A percentile compares a stretch with the other conserved stretches of the same genome.
phyloP scores from a whole-genome alignment of 2,113 vertebrate species.

The Tenrec ecaudatus region DNA sequence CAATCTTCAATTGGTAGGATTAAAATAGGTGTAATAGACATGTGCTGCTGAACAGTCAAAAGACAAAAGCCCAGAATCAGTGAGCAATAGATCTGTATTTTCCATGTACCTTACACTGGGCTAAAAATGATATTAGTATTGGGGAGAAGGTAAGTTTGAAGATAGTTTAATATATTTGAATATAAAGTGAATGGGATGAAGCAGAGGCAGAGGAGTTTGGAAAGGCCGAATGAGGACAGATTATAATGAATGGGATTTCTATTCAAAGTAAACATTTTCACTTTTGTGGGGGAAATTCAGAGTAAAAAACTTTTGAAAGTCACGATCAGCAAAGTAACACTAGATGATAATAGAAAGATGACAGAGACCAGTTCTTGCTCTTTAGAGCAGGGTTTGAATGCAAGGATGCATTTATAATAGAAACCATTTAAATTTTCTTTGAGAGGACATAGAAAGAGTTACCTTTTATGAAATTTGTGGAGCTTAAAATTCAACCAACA shows the following conservation, averaged over 20 bases:
- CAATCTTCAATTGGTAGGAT: background rate
- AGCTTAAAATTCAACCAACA: conserved; percentile 75
- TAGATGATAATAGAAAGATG: conserved; percentile 56
- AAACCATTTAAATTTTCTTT: conserved; percentile 67
- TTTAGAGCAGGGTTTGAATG: conserved; percentile 70
- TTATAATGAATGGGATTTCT: conserved; percentile 67
- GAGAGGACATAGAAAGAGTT: conserved; percentile 51
- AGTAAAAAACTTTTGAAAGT: conserved; percentile 64
- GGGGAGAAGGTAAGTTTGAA: background rate
- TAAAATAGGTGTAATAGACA: background rate
- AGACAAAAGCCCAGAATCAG: background rate
- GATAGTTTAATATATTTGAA: background rate
- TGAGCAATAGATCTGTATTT: background rate
- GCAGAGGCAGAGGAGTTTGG: conserved; percentile 30
- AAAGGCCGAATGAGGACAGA: conserved; percentile 54
- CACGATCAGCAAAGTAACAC: conserved; percentile 59
- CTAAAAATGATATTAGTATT: background rate
- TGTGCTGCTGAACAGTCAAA: background rate
- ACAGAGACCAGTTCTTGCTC: conserved; percentile 46
- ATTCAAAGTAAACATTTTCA: conserved; percentile 70
- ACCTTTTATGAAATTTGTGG: conserved; percentile 70
- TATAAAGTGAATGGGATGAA: background rate
- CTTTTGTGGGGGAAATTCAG: conserved; percentile 66
- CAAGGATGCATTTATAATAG: conserved; percentile 62
- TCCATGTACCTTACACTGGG: background rate